These are phyloP conservation scores for Glaucopsyche alexis DNA, from an alignment of 2,888 invertebrate genomes.

Conservation along the genomic window DNA sequence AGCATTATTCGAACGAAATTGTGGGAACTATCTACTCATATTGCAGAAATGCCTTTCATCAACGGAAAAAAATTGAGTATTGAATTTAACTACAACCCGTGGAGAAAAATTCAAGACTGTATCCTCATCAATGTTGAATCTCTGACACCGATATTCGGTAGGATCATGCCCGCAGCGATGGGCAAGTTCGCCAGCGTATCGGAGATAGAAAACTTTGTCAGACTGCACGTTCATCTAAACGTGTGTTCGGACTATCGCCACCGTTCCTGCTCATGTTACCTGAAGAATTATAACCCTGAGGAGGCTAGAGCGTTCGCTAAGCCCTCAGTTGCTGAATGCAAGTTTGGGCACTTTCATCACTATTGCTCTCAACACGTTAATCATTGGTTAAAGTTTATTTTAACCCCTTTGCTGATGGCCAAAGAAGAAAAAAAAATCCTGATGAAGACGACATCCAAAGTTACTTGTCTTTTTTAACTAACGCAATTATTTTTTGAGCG, in stretches of 20 bases:
- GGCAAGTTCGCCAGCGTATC: conserved; percentile 14
- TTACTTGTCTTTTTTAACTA: conserved; percentile 14
- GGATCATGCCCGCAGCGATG: conserved; percentile 7
- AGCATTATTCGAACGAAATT: conserved; percentile 10
- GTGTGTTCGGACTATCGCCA: conserved; percentile 16
- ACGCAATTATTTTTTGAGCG: conserved; percentile 5
- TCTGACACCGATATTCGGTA: conserved; percentile 12
- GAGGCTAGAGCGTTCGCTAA: conserved; percentile 20
- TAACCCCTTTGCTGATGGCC: conserved; percentile 6
- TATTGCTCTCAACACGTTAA: conserved; percentile 17
- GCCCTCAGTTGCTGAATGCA: conserved; percentile 16
- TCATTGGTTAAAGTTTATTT: conserved; percentile 17
- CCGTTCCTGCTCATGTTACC: conserved; percentile 16
- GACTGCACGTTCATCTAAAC: conserved; percentile 15
- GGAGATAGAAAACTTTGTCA: conserved; percentile 16
- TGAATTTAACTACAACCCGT: conserved; percentile 15
- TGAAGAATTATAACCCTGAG: conserved; percentile 17
- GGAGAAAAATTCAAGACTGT: conserved; percentile 16
- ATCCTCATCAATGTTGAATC: conserved; percentile 11
- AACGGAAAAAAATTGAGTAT: conserved; percentile 14
- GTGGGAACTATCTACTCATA: conserved; percentile 18
- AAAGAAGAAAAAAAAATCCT: conserved; percentile 13
- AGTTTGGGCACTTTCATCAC: conserved; percentile 20
- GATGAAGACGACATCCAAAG: conserved; percentile 6
- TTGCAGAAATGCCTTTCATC: conserved; percentile 18